Evolutionary conservation across 2,113 vertebrate species (phyloP).

Genomic region (Burhinus oedicnemus): DNA sequence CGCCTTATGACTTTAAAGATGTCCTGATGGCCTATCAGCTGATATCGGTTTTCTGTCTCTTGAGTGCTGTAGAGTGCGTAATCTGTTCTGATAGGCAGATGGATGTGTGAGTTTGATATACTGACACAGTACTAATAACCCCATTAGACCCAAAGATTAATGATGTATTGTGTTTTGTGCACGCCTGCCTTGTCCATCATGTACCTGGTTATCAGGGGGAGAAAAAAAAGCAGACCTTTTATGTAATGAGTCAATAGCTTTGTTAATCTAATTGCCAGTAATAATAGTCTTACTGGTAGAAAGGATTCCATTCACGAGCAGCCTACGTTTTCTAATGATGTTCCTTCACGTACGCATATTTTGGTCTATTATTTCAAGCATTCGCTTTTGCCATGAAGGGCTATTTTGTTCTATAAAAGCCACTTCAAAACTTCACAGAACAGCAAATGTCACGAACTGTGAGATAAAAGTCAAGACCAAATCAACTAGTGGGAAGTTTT

Average conservation of each 20-base stretch:
- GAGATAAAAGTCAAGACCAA: not conserved
- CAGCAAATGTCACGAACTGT: not conserved
- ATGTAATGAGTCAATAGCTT: not conserved
- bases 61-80: not conserved
- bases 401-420: not conserved
- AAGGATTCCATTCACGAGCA: not conserved
- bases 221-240: not conserved
- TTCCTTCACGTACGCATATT: not conserved
- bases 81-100: conserved; percentile 21
- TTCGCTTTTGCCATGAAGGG: not conserved
- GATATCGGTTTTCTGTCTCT: conserved; percentile 38
- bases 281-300: not conserved
- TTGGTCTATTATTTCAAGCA: not conserved
- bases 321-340: not conserved
- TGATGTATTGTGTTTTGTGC: not conserved
- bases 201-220: not conserved
- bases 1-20: not conserved
- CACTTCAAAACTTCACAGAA: not conserved
- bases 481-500: not conserved
- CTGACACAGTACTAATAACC: conserved; percentile 29
- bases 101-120: conserved; percentile 27
- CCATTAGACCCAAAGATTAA: conserved; percentile 17
- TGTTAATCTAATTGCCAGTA: not conserved
- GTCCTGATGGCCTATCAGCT: not conserved
- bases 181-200: not conserved